These are phyloP conservation scores for Sialis fuliginosa DNA, from an alignment of 2,888 invertebrate genomes.

Conservation along the genomic window DNA sequence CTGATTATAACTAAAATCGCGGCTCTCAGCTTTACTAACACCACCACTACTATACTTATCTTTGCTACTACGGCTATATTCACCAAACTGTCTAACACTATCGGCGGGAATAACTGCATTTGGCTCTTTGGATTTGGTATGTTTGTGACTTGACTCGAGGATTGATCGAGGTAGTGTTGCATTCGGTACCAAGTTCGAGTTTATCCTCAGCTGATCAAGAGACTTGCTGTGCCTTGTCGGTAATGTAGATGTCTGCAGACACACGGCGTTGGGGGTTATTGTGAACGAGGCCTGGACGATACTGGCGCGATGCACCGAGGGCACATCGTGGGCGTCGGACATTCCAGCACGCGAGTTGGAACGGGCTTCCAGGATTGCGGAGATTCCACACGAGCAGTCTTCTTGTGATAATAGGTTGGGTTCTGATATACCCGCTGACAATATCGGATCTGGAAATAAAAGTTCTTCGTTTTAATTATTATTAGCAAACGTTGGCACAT, in stretches of 20 bases:
- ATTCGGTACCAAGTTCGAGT: slow-evolving; percentile 3
- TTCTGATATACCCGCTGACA: slow-evolving; percentile 28
- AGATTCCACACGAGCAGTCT: slow-evolving; percentile 50
- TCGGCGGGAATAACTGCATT: not conserved
- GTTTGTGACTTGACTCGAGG: slow-evolving; percentile 7
- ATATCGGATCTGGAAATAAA: slow-evolving; percentile 32
- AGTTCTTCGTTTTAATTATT: not conserved
- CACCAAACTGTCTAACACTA: not conserved
- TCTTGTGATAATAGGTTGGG: slow-evolving; percentile 21
- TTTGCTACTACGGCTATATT: not conserved
- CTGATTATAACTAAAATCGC: not conserved
- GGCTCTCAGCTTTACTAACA: not conserved
- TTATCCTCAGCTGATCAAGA: slow-evolving; percentile 53
- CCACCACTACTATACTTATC: not conserved
- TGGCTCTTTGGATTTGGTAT: slow-evolving; percentile 11
- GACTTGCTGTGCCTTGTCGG: slow-evolving; percentile 68
- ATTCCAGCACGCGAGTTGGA: slow-evolving; percentile 33
- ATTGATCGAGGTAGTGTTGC: slow-evolving; percentile 9
- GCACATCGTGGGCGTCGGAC: slow-evolving; percentile 34
- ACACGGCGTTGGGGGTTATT: slow-evolving; percentile 32
- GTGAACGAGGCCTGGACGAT: slow-evolving; percentile 46
- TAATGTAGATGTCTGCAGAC: slow-evolving; percentile 24
- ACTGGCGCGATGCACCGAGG: slow-evolving; percentile 34
- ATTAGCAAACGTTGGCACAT: not conserved
- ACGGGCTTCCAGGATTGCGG: slow-evolving; percentile 44